These are phyloP conservation scores for Crematogaster levior DNA, from an alignment of 2,888 invertebrate species.

Conservation along the genomic window DNA sequence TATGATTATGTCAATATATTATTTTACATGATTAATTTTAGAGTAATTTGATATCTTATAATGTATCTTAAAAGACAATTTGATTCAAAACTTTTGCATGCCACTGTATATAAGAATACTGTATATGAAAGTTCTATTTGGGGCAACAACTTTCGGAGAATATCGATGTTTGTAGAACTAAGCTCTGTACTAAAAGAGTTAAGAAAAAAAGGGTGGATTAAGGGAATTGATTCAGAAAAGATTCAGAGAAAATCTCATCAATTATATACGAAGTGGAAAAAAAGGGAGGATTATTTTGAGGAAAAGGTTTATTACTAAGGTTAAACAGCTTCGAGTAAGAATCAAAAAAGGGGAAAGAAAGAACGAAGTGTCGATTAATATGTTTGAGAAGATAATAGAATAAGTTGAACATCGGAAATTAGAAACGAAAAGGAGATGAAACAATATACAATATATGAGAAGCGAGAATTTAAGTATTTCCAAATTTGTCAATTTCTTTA, in stretches of 20 bases:
- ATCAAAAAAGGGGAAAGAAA: neutral
- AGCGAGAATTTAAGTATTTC: neutral
- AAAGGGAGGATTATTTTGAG: neutral
- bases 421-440: too few relatives aligned
- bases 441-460: neutral
- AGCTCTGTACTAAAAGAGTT: neutral
- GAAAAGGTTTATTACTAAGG: neutral
- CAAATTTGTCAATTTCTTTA: neutral
- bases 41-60: too few relatives aligned
- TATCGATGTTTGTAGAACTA: constrained; percentile 16
- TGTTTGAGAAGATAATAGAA: neutral
- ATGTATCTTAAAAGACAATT: too few relatives aligned
- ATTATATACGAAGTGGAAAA: neutral
- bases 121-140: neutral
- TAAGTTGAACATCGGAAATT: neutral
- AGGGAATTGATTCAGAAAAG: neutral
- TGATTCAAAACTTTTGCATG: too few relatives aligned
- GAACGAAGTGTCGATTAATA: neutral
- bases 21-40: too few relatives aligned
- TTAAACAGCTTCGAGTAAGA: neutral
- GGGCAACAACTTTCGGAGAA: neutral
- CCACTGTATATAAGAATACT: neutral
- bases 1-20: too few relatives aligned
- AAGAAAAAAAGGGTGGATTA: neutral
- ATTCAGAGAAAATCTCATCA: neutral